phyloP scores from a whole-genome alignment of 2,113 vertebrate species.

The Mus pahari region DNA sequence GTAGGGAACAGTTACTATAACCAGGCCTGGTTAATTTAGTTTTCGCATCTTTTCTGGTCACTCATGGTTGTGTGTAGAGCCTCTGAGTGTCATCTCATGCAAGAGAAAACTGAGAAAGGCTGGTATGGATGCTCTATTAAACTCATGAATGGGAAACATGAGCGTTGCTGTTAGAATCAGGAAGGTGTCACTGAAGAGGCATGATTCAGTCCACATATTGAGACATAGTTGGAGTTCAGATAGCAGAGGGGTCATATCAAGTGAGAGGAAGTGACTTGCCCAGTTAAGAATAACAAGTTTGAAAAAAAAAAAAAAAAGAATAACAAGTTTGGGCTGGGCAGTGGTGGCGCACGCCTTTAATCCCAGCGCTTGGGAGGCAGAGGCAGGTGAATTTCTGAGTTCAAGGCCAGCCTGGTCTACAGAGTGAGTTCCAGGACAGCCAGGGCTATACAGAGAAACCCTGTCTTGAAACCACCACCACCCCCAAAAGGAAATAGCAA shows the following conservation, averaged over 20 bases:
- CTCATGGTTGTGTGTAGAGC: background rate
- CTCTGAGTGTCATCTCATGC: background rate
- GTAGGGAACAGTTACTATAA: background rate
- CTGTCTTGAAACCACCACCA: too few species aligned
- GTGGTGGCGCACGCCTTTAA: too few species aligned
- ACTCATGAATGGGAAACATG: background rate
- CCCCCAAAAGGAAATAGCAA: background rate
- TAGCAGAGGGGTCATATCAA: background rate
- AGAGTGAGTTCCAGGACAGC: too few species aligned
- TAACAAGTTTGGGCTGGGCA: background rate
- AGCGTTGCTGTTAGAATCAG: background rate
- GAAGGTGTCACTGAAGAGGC: background rate
- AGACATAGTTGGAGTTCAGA: background rate
- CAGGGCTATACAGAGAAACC: too few species aligned
- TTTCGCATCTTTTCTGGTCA: background rate
- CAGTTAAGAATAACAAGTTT: background rate
- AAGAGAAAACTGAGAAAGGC: background rate
- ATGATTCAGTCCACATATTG: background rate
- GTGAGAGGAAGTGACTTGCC: background rate
- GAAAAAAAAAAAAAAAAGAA: too few species aligned
- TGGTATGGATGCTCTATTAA: background rate
- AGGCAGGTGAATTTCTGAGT: too few species aligned
- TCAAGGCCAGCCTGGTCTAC: too few species aligned
- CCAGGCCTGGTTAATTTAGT: background rate
- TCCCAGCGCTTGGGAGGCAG: too few species aligned